Evolutionary conservation across 2,888 invertebrate genomes (phyloP).

Genomic region (Pyrochroa serraticornis): DNA sequence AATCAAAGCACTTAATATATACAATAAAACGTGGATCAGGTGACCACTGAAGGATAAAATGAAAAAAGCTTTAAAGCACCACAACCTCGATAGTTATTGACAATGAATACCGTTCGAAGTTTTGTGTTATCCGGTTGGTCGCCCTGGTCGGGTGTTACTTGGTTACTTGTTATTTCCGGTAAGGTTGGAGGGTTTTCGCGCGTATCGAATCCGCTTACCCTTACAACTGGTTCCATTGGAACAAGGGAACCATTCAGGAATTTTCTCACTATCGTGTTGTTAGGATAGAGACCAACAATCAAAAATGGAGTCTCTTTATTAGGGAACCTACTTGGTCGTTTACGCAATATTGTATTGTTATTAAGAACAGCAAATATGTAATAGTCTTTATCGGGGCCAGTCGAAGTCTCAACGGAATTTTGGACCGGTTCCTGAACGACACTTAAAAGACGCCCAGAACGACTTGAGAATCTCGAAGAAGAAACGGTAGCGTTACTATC

Average conservation of each 20-base stretch:
- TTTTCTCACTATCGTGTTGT: slow-evolving; percentile 79
- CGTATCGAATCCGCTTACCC: slow-evolving; percentile 66
- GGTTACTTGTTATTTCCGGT: slow-evolving; percentile 70
- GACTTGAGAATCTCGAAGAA: slow-evolving; percentile 29
- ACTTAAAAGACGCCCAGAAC: slow-evolving; percentile 46
- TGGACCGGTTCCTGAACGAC: slow-evolving; percentile 38
- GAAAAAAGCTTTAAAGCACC: slow-evolving; percentile 45
- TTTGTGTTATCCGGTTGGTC: slow-evolving; percentile 60
- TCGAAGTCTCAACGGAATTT: slow-evolving; percentile 41
- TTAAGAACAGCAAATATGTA: slow-evolving; percentile 77
- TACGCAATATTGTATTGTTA: slow-evolving; percentile 79
- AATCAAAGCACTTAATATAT: no score
- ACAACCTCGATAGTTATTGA: slow-evolving; percentile 47
- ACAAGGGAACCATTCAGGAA: slow-evolving; percentile 81
- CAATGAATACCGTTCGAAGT: slow-evolving; percentile 61
- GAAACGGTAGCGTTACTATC: slow-evolving; percentile 10
- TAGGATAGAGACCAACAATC: slow-evolving; percentile 77
- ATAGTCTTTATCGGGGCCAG: slow-evolving; percentile 68
- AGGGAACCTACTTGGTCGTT: slow-evolving; percentile 71
- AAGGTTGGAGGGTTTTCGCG: slow-evolving; percentile 60
- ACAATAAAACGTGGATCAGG: slow-evolving; percentile 25
- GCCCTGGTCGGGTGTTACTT: slow-evolving; percentile 60
- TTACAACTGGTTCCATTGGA: slow-evolving; percentile 64
- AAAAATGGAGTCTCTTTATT: slow-evolving; percentile 74
- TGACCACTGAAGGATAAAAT: slow-evolving; percentile 29